Percentiles rank a stretch among this genome's conserved stretches.
phyloP scores from a whole-genome alignment of 2,888 invertebrate species.

The Phortica okadai region DNA sequence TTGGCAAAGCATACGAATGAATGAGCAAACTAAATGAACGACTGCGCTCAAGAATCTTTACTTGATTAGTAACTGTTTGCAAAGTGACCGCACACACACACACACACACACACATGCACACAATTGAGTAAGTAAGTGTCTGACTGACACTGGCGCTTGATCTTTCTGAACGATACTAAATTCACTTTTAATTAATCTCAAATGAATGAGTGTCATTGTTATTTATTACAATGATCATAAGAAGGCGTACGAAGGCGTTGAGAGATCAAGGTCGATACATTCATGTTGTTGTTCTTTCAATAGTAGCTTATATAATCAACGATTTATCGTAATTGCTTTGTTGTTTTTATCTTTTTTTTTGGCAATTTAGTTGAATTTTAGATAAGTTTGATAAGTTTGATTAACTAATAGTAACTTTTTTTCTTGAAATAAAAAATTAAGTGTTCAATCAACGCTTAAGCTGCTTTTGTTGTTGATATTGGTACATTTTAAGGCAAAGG shows the following conservation, averaged over 20 bases:
- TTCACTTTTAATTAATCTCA: slow-evolving; percentile 56
- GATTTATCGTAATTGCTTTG: not conserved
- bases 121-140: not conserved
- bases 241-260: not conserved
- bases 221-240: slow-evolving; percentile 39
- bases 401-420: no score
- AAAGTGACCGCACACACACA: not conserved
- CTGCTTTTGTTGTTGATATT: no score
- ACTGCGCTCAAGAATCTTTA: slow-evolving; percentile 14
- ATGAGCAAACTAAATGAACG: not conserved
- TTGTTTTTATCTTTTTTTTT: not conserved
- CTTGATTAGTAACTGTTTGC: slow-evolving; percentile 27
- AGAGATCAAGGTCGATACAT: slow-evolving; percentile 46
- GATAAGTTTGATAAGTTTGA: no score
- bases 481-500: no score
- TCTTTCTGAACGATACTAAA: slow-evolving; percentile 15
- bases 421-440: no score
- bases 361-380: not conserved
- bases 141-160: not conserved
- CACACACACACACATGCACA: slow-evolving; percentile 5
- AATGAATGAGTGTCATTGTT: slow-evolving; percentile 38
- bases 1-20: not conserved
- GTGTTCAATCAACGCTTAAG: no score
- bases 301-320: slow-evolving; percentile 33
- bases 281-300: slow-evolving; percentile 10